Conservation (phyloP, 2,113 vertebrate species). For the Albula goreensis region DNA sequence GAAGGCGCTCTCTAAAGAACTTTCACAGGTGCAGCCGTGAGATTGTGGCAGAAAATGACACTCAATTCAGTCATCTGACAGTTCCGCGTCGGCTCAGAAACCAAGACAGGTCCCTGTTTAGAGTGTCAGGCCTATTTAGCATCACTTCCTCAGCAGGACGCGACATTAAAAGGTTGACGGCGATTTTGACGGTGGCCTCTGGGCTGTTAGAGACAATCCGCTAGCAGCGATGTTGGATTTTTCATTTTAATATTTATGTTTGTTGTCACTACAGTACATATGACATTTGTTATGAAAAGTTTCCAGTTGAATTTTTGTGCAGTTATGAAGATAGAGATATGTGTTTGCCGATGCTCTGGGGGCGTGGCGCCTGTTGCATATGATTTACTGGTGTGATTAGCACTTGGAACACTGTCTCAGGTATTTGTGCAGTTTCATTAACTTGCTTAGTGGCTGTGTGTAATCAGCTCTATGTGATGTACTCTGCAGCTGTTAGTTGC, state of each 20-base stretch:
- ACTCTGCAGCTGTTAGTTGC: not conserved
- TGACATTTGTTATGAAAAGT: not conserved
- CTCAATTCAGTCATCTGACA: slow-evolving; percentile 42
- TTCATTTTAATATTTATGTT: not conserved
- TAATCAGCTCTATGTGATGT: not conserved
- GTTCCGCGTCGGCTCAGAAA: slow-evolving; percentile 34
- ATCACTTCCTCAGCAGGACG: slow-evolving; percentile 16
- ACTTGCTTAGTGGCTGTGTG: too few species aligned
- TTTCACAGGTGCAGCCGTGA: slow-evolving; percentile 37
- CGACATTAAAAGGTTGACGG: slow-evolving; percentile 20
- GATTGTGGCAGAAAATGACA: slow-evolving; percentile 36
- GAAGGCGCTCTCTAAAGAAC: not conserved
- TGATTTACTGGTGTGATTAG: not conserved
- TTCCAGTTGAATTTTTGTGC: too few species aligned
- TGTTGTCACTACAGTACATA: not conserved
- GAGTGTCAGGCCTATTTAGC: slow-evolving; percentile 24
- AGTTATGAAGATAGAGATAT: not conserved
- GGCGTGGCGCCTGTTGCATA: too few species aligned
- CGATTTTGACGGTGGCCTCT: not conserved
- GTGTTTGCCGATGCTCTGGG: not conserved
- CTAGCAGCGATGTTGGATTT: not conserved
- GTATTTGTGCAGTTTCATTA: not conserved
- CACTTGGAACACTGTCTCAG: not conserved
- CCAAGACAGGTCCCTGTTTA: slow-evolving; percentile 34
- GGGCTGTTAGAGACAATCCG: not conserved